Base-by-base conservation (phyloP, 2,113 vertebrate species). In the Sclerurus mexicanus region DNA sequence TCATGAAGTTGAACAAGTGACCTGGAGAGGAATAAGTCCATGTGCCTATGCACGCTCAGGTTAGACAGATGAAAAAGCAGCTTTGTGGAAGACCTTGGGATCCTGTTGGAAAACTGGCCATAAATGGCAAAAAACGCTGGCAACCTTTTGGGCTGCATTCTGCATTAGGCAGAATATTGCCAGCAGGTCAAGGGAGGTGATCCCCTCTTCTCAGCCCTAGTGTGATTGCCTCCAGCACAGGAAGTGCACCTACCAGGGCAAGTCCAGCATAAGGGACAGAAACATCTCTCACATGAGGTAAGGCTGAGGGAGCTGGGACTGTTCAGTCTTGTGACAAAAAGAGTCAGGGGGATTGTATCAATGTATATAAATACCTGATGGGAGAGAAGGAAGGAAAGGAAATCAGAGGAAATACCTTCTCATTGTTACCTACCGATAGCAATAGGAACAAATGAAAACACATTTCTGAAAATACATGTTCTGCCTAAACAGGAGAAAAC, bases 1-100 rank as follows among this genome's bases (percentile, higher is more conserved):
- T 56, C 33, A 40, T 22, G 9, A n/a, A 10, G 2, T n/a, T 74
- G 59, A 69, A 6, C 7, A 39, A 58, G 13, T 35, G 18, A 83
- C 7, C 7, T 53, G 25, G 2, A 11, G 12, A 66, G 23, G 31
- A 58, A 56, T 19, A 59, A 55, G 13, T 5, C 22, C 31, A 13
- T 18, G 23, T 18, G 50, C 2, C 30, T 40, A 2, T 13, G 6
- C 12, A 55, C 0, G 0, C 10, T 37, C 14, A 7, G 2, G 2
- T 4, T 2, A 68, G 53, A 50, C 7, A 6, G 12, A 42, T 7
- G 20, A 30, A 37, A 82, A 85, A 71, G 15, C 14, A 78, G 21
- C 27, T 62, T 16, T 78, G 35, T 4, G 2, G 21, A 78, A 42
- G 25, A 50, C 30, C 24, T 49, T 73, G 17, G 39, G 6, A 59